Percentiles rank a stretch among this genome's conserved stretches.
Conservation (phyloP, 2,113 vertebrate species). For the Ciconia maguari region DNA sequence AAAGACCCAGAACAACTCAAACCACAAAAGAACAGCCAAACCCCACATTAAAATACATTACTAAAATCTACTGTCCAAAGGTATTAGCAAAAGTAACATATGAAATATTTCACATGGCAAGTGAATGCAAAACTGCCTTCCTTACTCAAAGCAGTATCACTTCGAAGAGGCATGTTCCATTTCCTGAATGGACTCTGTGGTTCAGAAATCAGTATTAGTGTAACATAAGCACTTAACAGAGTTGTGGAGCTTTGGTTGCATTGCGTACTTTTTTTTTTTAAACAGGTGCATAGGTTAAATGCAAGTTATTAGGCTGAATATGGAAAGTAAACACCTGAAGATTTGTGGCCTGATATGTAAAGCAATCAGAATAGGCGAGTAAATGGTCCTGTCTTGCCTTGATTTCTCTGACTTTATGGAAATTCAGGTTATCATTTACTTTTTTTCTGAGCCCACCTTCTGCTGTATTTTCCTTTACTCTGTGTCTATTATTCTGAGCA, state of each 20-base stretch:
- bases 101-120: background rate
- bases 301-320: background rate
- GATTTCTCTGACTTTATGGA: background rate
- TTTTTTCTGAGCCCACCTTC: background rate
- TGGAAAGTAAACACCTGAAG: background rate
- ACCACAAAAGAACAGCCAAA: background rate
- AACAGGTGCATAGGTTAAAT: background rate
- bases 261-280: background rate
- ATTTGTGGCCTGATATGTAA: background rate
- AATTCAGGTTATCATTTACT: background rate
- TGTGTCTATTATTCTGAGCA: background rate
- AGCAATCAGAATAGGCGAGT: background rate
- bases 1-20: background rate
- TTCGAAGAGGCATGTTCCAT: accelerated
- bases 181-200: background rate
- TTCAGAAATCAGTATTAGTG: background rate
- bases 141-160: background rate
- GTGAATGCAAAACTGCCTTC: background rate
- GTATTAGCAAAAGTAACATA: background rate
- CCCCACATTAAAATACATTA: background rate
- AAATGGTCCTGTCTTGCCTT: background rate
- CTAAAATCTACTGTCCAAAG: background rate
- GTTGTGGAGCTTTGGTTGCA: background rate
- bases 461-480: background rate
- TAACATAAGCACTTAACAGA: background rate